Conservation (phyloP, 1,140 invertebrate genomes). For the Zaprionus ghesquierei region DNA sequence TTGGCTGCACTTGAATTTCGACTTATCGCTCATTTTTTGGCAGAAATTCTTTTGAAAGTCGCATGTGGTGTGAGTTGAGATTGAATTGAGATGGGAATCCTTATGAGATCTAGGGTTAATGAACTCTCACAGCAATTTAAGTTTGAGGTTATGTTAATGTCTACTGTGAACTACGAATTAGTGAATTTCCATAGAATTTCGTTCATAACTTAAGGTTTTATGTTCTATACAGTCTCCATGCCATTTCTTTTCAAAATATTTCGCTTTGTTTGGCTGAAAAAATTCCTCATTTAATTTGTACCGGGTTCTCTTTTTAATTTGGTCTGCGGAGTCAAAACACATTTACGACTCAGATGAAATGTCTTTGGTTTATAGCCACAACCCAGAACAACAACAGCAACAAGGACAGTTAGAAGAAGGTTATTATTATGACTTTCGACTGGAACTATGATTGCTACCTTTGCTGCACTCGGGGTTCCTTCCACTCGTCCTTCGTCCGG, state of each 20-base stretch:
- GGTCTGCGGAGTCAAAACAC: slow-evolving; percentile 40
- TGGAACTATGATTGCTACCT: slow-evolving; percentile 68
- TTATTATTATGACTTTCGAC: slow-evolving; percentile 61
- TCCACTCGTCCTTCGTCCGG: slow-evolving; percentile 4
- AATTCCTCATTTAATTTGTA: slow-evolving; percentile 41
- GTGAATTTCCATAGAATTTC: not conserved
- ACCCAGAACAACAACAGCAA: slow-evolving; percentile 23
- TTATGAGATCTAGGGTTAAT: not conserved
- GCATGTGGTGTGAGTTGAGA: not conserved
- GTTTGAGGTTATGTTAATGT: not conserved
- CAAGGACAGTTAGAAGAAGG: slow-evolving; percentile 43
- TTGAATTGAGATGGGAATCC: not conserved
- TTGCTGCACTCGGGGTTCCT: slow-evolving; percentile 20
- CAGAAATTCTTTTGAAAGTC: slow-evolving; percentile 4
- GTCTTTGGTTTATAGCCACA: slow-evolving; percentile 69
- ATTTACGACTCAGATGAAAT: slow-evolving; percentile 52
- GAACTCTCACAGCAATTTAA: not conserved
- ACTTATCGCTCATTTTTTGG: not conserved
- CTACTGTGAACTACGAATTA: not conserved
- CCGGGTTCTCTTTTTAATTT: slow-evolving; percentile 53
- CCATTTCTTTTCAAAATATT: slow-evolving; percentile 1
- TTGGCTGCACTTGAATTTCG: slow-evolving; percentile 42
- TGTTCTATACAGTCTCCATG: not conserved
- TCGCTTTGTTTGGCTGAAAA: not conserved
- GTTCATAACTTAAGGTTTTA: not conserved